Percentiles rank a stretch among this genome's conserved stretches.
Evolutionary conservation across 2,888 invertebrate species (phyloP).

Genomic region (Amblyjoppa fuscipennis): DNA sequence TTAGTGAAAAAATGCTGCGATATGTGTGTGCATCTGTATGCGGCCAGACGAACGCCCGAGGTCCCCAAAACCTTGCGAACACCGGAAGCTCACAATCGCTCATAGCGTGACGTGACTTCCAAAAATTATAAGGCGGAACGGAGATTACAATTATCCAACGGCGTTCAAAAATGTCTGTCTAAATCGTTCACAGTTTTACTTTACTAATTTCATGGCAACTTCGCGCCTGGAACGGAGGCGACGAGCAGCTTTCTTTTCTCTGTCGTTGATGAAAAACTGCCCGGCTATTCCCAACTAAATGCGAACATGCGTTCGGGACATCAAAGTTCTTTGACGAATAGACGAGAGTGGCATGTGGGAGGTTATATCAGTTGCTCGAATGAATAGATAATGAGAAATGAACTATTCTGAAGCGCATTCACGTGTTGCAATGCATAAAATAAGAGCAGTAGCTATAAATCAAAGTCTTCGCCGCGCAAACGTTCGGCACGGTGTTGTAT

Average conservation of each 20-base stretch:
- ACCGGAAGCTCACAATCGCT: no score
- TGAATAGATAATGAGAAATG: neutral
- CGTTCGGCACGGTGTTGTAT: constrained; percentile 70
- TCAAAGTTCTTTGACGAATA: neutral
- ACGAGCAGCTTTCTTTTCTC: neutral
- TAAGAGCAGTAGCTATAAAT: constrained; percentile 66
- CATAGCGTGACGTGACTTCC: no score
- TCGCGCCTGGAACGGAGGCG: neutral
- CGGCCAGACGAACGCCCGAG: no score
- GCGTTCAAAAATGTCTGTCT: no score
- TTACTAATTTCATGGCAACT: neutral
- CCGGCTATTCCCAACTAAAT: neutral
- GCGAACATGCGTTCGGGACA: neutral
- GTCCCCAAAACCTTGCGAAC: no score
- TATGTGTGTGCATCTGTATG: neutral
- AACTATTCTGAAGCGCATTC: constrained; percentile 2
- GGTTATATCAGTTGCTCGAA: neutral
- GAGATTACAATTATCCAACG: no score
- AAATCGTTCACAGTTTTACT: neutral
- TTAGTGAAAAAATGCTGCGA: neutral
- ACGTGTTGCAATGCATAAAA: neutral
- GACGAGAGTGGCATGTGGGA: neutral
- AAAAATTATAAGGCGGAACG: no score
- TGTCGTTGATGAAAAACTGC: neutral
- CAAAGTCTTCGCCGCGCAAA: constrained; percentile 72